phyloP scores from a whole-genome alignment of 2,888 invertebrate species.

The Venusia cambrica region DNA sequence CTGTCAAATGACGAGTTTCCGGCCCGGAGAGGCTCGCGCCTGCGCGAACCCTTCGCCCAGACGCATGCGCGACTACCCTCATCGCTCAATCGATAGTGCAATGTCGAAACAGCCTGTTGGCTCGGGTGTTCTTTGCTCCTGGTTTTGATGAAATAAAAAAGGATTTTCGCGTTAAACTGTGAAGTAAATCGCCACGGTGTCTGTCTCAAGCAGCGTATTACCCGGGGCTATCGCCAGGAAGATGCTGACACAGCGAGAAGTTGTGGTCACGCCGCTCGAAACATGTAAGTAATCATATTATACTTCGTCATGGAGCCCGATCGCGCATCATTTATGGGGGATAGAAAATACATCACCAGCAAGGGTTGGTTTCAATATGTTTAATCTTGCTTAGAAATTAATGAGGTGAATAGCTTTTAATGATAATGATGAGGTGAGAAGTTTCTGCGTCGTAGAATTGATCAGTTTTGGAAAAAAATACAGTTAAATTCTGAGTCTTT shows the following conservation, averaged over 20 bases:
- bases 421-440: too few species aligned
- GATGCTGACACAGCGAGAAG: conserved; percentile 78
- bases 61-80: conserved; percentile 59
- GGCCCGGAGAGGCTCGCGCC: conserved; percentile 41
- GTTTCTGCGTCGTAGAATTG: too few species aligned
- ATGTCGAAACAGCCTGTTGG: conserved; percentile 72
- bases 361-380: too few species aligned
- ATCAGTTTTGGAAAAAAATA: too few species aligned
- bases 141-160: conserved; percentile 41
- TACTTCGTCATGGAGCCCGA: conserved; percentile 23
- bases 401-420: too few species aligned
- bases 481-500: too few species aligned
- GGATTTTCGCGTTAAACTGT: conserved; percentile 44
- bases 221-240: conserved; percentile 71
- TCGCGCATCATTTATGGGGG: conserved; percentile 28
- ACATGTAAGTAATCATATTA: conserved; percentile 60
- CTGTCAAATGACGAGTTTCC: conserved; percentile 73
- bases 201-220: conserved; percentile 68
- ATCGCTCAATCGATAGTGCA: conserved; percentile 68
- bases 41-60: conserved; percentile 28
- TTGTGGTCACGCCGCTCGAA: conserved; percentile 80
- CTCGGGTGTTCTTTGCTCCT: conserved; percentile 52
- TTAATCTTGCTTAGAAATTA: too few species aligned
- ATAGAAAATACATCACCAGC: too few species aligned
- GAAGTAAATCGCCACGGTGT: conserved; percentile 61